Evolutionary conservation across 1,140 invertebrate species (phyloP).

Genomic region (Drosophila bifasciata): DNA sequence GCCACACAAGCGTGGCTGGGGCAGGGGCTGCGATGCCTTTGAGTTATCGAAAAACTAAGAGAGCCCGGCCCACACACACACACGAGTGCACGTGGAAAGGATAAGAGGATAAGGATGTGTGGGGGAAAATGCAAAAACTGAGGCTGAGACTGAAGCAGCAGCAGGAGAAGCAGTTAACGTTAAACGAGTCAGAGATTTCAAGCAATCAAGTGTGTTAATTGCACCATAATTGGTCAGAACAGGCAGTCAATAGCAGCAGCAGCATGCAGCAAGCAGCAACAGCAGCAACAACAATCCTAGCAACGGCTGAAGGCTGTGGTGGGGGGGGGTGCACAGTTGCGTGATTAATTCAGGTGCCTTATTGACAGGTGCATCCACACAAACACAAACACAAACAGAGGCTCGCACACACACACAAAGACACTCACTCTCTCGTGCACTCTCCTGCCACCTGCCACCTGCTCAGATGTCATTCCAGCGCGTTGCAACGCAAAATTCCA

Average conservation of each 20-base stretch:
- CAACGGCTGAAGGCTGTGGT: conserved; percentile 3
- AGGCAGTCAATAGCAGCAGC: conserved; percentile 56
- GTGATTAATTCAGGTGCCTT: conserved; percentile 69
- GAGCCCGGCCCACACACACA: conserved; percentile 12
- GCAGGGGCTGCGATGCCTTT: conserved; percentile 40
- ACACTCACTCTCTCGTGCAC: too few relatives aligned
- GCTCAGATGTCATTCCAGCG: conserved; percentile 39
- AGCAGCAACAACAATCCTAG: conserved; percentile 18
- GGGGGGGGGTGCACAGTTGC: conserved; percentile 47
- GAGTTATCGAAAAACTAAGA: conserved; percentile 44
- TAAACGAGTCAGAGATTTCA: conserved; percentile 58
- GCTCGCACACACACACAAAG: conserved; percentile 1
- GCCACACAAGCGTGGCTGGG: conserved; percentile 22
- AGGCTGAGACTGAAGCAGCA: too few relatives aligned
- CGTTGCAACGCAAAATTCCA: conserved; percentile 15
- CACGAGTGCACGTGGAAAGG: conserved; percentile 25
- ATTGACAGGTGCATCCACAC: conserved; percentile 57
- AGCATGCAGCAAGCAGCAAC: not conserved
- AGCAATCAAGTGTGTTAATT: conserved; percentile 80
- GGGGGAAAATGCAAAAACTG: not conserved
- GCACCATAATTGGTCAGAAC: conserved; percentile 79
- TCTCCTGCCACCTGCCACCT: conserved; percentile 4
- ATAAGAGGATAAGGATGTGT: conserved; percentile 2
- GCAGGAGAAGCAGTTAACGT: conserved; percentile 30
- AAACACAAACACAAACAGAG: conserved; percentile 21